A percentile compares a stretch with the other conserved stretches of the same genome.
Evolutionary conservation across 2,113 vertebrate genomes (phyloP).

Genomic region (Sorex araneus): DNA sequence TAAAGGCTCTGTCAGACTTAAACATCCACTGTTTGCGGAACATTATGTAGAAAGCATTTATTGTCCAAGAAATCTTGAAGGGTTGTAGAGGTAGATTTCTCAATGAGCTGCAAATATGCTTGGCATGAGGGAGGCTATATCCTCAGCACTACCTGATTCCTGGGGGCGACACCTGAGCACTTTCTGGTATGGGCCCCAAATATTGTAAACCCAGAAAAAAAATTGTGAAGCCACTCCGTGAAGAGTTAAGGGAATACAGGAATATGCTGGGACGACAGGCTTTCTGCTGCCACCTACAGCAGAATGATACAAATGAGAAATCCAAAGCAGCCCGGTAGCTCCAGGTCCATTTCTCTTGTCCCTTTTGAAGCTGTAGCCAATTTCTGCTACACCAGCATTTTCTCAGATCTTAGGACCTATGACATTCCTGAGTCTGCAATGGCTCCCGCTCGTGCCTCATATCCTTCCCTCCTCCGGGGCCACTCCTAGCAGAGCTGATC

Average conservation of each 20-base stretch:
- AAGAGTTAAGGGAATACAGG: background rate
- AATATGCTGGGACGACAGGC: background rate
- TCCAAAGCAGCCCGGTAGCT: background rate
- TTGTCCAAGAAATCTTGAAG: background rate
- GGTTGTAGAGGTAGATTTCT: too few species aligned
- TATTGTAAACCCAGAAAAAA: too few species aligned
- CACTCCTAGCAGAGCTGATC: background rate
- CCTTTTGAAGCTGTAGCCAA: background rate
- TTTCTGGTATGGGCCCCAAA: too few species aligned
- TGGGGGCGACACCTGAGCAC: too few species aligned
- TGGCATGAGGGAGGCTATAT: too few species aligned
- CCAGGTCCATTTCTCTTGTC: background rate
- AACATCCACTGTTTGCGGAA: slow-evolving; percentile 11
- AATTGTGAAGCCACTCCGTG: background rate
- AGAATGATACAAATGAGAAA: background rate
- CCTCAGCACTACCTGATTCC: too few species aligned
- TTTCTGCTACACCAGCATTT: too few species aligned
- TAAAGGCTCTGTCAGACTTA: background rate
- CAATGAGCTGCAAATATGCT: too few species aligned
- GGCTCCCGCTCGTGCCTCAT: background rate
- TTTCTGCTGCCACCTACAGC: background rate
- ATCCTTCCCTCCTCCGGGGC: background rate
- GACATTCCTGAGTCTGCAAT: background rate
- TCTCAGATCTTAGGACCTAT: background rate
- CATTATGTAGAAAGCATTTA: background rate